Percentiles rank a stretch among this genome's conserved stretches.
Evolutionary conservation across 2,797 vertebrate species (phyloP).

Genomic region (Tadarida brasiliensis): DNA sequence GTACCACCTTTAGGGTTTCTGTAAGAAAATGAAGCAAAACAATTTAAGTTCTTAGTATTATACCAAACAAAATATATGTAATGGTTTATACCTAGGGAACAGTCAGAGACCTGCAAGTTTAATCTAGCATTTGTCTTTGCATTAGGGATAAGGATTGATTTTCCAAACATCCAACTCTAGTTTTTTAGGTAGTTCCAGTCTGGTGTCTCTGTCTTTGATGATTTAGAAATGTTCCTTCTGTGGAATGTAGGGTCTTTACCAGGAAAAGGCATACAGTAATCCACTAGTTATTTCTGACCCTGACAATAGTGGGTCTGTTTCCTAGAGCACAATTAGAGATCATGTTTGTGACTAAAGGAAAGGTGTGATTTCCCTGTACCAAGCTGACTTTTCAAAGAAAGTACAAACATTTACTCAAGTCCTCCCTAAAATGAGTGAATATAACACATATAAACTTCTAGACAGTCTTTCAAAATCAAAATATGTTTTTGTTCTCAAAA

Average conservation of each 20-base stretch:
- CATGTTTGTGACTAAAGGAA: background rate
- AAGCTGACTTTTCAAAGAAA: background rate
- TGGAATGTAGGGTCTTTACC: background rate
- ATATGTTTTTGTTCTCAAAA: constrained; percentile 37
- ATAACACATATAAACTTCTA: background rate
- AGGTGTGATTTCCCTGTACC: constrained; percentile 40
- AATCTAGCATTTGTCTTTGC: constrained; percentile 12
- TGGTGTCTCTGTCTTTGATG: background rate
- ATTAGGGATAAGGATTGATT: background rate
- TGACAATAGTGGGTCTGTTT: background rate
- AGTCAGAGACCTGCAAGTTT: background rate
- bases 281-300: constrained; percentile 55
- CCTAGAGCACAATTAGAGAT: constrained; percentile 11
- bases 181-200: background rate
- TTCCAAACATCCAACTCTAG: background rate
- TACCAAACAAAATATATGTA: background rate
- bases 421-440: constrained; percentile 63
- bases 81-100: background rate
- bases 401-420: constrained; percentile 1
- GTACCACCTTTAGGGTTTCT: background rate
- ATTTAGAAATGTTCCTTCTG: constrained; percentile 32
- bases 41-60: background rate
- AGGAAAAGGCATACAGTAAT: background rate
- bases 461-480: constrained; percentile 16
- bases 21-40: constrained; percentile 47